These are phyloP conservation scores for Leucopternis melanops DNA, from an alignment of 2,113 vertebrate genomes.

Conservation along the genomic window DNA sequence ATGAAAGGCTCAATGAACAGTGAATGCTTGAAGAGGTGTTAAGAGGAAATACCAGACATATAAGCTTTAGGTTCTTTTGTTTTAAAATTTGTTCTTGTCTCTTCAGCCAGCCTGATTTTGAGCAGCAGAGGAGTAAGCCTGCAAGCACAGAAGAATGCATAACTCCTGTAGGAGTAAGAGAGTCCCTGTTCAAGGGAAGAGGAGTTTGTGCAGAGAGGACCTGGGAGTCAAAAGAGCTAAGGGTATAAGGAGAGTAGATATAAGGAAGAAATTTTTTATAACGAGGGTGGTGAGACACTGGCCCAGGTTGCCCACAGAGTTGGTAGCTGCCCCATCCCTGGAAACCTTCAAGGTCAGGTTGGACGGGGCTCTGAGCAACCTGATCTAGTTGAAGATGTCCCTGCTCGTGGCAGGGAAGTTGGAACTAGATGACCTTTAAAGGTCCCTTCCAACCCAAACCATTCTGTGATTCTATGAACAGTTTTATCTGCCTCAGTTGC, in stretches of 20 bases:
- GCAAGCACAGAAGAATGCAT: background rate
- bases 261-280: rapidly evolving
- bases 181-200: background rate
- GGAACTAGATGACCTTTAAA: background rate
- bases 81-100: background rate
- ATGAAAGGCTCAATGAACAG: conserved; percentile 21
- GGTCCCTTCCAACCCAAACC: background rate
- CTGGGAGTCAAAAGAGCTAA: background rate
- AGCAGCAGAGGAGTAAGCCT: background rate
- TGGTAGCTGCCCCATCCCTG: background rate
- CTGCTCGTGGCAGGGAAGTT: rapidly evolving
- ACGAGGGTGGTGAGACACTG: rapidly evolving
- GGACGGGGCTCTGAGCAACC: background rate
- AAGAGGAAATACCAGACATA: background rate
- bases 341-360: too few relatives aligned
- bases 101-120: background rate
- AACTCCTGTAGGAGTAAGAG: background rate
- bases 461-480: background rate
- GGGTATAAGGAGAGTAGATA: background rate
- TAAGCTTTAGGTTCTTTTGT: background rate
- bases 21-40: conserved; percentile 18
- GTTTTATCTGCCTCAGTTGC: background rate
- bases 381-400: background rate
- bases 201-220: background rate
- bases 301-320: background rate